Base-by-base conservation (phyloP, 1,140 invertebrate species). In the Apolygus lucorum region DNA sequence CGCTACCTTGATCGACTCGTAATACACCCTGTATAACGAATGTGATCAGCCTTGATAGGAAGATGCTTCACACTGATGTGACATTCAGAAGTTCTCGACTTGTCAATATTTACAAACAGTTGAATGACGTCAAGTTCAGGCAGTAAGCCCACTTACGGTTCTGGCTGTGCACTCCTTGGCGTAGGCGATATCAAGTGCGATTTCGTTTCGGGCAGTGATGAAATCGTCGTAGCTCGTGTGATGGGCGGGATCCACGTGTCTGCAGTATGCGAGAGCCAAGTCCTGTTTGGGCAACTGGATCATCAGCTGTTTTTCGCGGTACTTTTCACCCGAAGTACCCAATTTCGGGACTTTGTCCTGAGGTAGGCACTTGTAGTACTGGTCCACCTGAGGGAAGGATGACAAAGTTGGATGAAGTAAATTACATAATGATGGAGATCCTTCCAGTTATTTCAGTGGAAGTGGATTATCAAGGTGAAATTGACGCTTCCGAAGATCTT, bases 251-350 rank as follows among this genome's bases (percentile, higher is more conserved):
- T 91, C 90, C 68, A 96, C 83, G 77, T 95, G 92, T 75, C 90
- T 88, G 77, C 93, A 96, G 76, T 95, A 94, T 65, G 89, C 86
- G 72, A 93, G 80, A 17, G 92, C 90, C 49, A 98, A 83, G 78
- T 99, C 96, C 81, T 98, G 95, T 79, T 93, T 94, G 17, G 95
- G 95, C 74, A 98, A 82, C 80, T 98, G 95, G 65, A 85, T 82
- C 67, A 93, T 89, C 71, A 99, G 81, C 79, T 95, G 91, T 72
- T 89, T 85, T 76, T 91, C 86, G 73, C 93, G 78, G 78, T 87
- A 82, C 76, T 89, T 83, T 79, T 95, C 90, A 28, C 93, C 91
- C 54, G 87, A 81, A 25, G 87, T 86, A 54, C 88, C 89, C 67
- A 90, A 76, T 73, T 86, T 83, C 21, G 92, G 91, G 67, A 93